Base-by-base conservation (phyloP, 2,113 vertebrate genomes). In the Chaenocephalus aceratus region DNA sequence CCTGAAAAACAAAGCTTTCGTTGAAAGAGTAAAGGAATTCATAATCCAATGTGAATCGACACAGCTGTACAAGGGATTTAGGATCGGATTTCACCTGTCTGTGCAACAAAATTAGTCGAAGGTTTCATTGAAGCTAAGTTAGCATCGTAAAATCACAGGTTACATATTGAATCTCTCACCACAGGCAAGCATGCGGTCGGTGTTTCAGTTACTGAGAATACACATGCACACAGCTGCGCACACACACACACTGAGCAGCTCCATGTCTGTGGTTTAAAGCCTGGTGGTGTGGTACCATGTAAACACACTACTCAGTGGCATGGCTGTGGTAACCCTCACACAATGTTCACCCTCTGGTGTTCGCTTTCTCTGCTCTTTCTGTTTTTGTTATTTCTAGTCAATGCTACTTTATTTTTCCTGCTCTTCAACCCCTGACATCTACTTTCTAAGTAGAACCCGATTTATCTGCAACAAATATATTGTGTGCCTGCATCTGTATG, bases 241-340 rank as follows among this genome's bases (percentile, higher is more conserved):
- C 84, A 72, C 57, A 14, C 84, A 41, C 36, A 57, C 71, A 34
- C 59, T 45, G 26, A 76, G 80, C 59, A 11, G 73, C 73, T 80
- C 80, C 75, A 79, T 52, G 86, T 84, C 80, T 88, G 86, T 80
- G 91, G 89, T 88, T 80, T 18, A 53, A 77, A 57, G 61, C 72
- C 85, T 60, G 4, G 77, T 75, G 78, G 80, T 86, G 72, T 79
- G 59, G 76, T 83, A 77, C 62, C 83, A 83, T 91, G 83, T 89
- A 80, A 88, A 82, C 84, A 87, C 57, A 82, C 62, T 56, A 69
- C 85, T 89, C 90, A 75, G 69, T 82, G 75, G 73, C 83, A 85
- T 77, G 83, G 66, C 46, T 92, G 88, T 83, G 89, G 89, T 86
- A 84, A 86, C 61, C 86, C 86, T 87, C 79, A 85, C 77, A 72